Evolutionary conservation across 2,113 vertebrate genomes (phyloP).

Genomic region (Chrysochloris asiatica): DNA sequence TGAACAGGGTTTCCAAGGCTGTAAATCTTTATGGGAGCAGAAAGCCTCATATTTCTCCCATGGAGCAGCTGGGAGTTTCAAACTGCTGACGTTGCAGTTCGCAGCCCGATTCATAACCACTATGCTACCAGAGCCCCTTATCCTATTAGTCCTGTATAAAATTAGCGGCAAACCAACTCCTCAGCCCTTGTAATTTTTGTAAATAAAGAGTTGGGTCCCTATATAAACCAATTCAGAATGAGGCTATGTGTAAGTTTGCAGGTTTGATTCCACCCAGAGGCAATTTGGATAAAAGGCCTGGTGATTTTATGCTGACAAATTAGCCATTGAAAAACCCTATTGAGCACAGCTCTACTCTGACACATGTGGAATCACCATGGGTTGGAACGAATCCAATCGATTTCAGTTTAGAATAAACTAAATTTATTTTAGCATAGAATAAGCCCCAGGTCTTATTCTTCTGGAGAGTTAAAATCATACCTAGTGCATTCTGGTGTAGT

Average conservation of each 20-base stretch:
- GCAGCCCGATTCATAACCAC: too few species aligned
- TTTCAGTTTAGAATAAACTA: background rate
- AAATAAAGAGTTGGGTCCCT: background rate
- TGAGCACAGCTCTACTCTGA: background rate
- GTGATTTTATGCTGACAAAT: background rate
- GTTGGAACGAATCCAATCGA: too few species aligned
- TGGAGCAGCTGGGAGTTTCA: too few species aligned
- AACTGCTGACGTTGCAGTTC: too few species aligned
- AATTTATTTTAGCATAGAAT: background rate
- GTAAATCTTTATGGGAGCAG: too few species aligned
- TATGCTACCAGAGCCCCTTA: too few species aligned
- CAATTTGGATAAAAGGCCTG: background rate
- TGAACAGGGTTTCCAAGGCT: too few species aligned
- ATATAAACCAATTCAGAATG: conserved; percentile 27
- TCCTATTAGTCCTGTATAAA: background rate
- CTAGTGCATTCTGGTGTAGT: background rate
- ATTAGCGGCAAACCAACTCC: conserved; percentile 4
- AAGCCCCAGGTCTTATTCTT: background rate
- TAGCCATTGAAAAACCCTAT: background rate
- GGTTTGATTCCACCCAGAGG: background rate
- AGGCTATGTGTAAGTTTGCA: background rate
- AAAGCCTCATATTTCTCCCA: too few species aligned
- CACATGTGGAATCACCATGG: background rate
- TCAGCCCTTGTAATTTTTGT: background rate
- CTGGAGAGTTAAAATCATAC: background rate